Evolutionary conservation across 2,797 vertebrate genomes (phyloP).

Genomic region (Epinephelus awoara): DNA sequence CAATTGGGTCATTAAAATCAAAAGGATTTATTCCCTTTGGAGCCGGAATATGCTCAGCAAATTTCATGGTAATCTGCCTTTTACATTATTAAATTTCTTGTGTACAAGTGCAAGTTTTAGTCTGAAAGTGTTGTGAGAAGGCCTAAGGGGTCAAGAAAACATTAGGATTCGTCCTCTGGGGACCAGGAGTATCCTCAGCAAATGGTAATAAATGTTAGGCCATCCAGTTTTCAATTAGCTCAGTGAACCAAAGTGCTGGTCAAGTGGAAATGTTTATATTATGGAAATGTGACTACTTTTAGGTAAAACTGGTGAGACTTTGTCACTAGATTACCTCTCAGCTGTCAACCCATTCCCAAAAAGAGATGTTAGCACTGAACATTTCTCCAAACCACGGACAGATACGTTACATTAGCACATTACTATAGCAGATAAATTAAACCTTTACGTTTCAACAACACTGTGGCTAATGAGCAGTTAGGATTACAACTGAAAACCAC

Average conservation of each 20-base stretch:
- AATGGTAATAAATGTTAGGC: not conserved
- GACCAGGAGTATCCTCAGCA: not conserved
- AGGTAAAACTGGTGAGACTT: not conserved
- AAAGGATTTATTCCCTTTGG: slow-evolving; percentile 9
- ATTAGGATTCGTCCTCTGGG: not conserved
- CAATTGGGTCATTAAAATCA: slow-evolving; percentile 18
- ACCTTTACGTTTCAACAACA: no score
- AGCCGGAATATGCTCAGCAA: not conserved
- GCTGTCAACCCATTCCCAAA: no score
- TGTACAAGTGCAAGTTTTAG: slow-evolving; percentile 1
- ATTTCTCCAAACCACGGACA: no score
- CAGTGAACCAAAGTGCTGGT: not conserved
- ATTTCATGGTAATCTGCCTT: slow-evolving; percentile 11
- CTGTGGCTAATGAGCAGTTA: no score
- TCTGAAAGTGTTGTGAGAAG: not conserved
- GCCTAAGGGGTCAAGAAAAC: not conserved
- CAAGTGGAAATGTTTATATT: not conserved
- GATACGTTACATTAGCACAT: no score
- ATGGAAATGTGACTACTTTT: not conserved
- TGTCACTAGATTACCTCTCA: not conserved
- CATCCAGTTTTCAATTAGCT: not conserved
- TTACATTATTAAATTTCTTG: not conserved
- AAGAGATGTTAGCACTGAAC: no score
- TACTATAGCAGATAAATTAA: no score
- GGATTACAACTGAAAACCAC: no score